These are phyloP conservation scores for Poecilia velifera DNA, from an alignment of 2,797 vertebrate genomes.

Conservation along the genomic window DNA sequence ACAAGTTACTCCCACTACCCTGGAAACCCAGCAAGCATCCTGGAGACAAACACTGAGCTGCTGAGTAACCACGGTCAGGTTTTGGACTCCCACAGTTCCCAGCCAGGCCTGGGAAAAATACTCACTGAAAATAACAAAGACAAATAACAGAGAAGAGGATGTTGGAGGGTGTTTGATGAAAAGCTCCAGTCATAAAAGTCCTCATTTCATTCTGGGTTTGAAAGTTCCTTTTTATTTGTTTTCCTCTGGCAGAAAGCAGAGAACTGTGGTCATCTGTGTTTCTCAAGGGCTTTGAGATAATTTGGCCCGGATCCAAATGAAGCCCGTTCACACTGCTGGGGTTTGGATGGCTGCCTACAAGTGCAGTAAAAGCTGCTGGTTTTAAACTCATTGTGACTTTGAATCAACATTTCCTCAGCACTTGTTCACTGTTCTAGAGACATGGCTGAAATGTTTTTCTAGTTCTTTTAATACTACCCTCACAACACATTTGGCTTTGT, in stretches of 20 bases:
- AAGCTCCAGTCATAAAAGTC: constrained; percentile 20
- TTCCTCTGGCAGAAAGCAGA: constrained; percentile 14
- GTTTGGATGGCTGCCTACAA: neutral
- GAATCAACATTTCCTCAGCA: neutral
- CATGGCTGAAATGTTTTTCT: neutral
- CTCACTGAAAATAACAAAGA: constrained; percentile 42
- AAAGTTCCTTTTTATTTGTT: constrained; percentile 21
- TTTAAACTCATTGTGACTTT: neutral
- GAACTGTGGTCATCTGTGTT: constrained; percentile 27
- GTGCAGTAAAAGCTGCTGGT: neutral
- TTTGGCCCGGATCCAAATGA: constrained; percentile 5
- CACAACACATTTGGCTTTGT: neutral
- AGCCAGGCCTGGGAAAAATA: constrained; percentile 67
- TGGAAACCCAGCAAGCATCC: constrained; percentile 76
- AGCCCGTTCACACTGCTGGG: neutral
- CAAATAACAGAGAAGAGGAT: constrained; percentile 52
- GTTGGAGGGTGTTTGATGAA: constrained; percentile 45
- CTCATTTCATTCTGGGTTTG: constrained; percentile 10
- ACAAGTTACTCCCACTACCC: constrained; percentile 67
- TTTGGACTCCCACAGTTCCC: constrained; percentile 64
- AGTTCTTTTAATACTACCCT: neutral
- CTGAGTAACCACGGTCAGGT: constrained; percentile 53
- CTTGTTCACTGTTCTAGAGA: neutral
- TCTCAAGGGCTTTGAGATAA: constrained; percentile 3
- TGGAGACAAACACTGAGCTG: constrained; percentile 70